These are phyloP conservation scores for Eupithecia exiguata DNA, from an alignment of 2,888 invertebrate genomes.

Conservation along the genomic window DNA sequence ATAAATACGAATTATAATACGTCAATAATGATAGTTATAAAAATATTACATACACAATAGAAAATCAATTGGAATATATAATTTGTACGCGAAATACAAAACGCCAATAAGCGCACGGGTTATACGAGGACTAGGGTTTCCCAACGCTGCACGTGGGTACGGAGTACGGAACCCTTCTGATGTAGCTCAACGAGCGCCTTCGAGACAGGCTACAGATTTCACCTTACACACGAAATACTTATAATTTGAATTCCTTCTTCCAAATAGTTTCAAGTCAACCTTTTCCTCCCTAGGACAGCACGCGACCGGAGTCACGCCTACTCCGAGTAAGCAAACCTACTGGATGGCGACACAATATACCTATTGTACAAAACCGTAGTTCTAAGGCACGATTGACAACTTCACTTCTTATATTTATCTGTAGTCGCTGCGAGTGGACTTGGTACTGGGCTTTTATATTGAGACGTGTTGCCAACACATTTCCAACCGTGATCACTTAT, in stretches of 20 bases:
- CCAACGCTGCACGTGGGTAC: slow-evolving; percentile 23
- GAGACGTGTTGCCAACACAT: not conserved
- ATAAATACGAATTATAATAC: slow-evolving; percentile 62
- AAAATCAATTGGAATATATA: slow-evolving; percentile 60
- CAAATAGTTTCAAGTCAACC: slow-evolving; percentile 3
- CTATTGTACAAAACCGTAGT: slow-evolving; percentile 56
- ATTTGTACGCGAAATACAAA: slow-evolving; percentile 39
- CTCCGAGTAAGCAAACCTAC: slow-evolving; percentile 32
- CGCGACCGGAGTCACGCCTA: not conserved
- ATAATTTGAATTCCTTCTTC: slow-evolving; percentile 40
- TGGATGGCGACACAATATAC: slow-evolving; percentile 54
- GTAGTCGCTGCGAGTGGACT: slow-evolving; percentile 27
- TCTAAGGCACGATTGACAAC: slow-evolving; percentile 75
- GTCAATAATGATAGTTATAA: slow-evolving; percentile 54
- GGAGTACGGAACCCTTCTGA: slow-evolving; percentile 25
- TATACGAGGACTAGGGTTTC: slow-evolving; percentile 19
- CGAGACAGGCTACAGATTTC: slow-evolving; percentile 4
- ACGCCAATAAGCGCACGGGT: slow-evolving; percentile 44
- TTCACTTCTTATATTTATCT: slow-evolving; percentile 50
- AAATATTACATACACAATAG: slow-evolving; percentile 44
- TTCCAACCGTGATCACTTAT: not conserved
- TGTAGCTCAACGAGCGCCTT: slow-evolving; percentile 21
- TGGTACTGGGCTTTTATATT: slow-evolving; percentile 36
- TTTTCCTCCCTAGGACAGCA: not conserved
- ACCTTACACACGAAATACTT: slow-evolving; percentile 24